Evolutionary conservation across 2,797 vertebrate genomes (phyloP).

Genomic region (Melanotaenia maccullochi): DNA sequence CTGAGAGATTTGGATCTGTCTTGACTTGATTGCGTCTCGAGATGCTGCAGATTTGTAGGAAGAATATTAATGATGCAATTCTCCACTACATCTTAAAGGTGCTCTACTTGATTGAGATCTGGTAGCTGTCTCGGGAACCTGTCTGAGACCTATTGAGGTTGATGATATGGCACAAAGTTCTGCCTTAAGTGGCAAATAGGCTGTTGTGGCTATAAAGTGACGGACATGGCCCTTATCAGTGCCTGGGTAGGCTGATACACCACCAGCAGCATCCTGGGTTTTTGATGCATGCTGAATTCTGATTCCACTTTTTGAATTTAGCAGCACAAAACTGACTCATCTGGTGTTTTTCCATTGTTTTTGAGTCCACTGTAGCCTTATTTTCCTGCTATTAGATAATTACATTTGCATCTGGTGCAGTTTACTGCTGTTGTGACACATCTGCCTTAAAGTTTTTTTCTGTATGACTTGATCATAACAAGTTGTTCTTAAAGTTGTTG

Average conservation of each 20-base stretch:
- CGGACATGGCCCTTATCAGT: background rate
- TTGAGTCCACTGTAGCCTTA: background rate
- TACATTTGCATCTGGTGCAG: background rate
- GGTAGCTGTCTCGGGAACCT: background rate
- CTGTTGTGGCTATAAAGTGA: background rate
- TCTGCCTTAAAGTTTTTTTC: background rate
- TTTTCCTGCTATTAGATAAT: background rate
- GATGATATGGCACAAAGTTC: background rate
- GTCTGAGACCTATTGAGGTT: background rate
- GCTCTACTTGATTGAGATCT: background rate
- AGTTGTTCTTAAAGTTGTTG: background rate
- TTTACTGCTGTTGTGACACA: slow-evolving; percentile 1
- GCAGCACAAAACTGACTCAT: background rate
- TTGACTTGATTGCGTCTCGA: background rate
- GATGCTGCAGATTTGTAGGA: slow-evolving; percentile 5
- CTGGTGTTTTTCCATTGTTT: background rate
- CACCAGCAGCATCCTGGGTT: background rate
- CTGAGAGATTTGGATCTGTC: background rate
- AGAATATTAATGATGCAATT: background rate
- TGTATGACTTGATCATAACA: background rate
- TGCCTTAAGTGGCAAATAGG: background rate
- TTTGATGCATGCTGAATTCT: background rate
- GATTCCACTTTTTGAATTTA: background rate
- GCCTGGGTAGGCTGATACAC: background rate
- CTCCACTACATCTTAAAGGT: background rate